These are phyloP conservation scores for Chaetogeoica ovagalla DNA, from an alignment of 2,888 invertebrate genomes.

Conservation along the genomic window DNA sequence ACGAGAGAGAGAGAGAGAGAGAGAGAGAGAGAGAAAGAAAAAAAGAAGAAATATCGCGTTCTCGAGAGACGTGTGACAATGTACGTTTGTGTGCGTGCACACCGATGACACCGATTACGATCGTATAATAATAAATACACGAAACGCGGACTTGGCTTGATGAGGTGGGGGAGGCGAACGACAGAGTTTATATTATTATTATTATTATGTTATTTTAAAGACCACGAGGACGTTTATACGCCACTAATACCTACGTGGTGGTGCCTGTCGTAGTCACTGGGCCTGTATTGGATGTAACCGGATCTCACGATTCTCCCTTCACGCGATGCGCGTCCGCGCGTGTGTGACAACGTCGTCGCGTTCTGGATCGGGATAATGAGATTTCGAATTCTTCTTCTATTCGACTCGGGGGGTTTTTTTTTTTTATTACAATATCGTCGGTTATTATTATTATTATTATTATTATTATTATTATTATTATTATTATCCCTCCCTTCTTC, in stretches of 20 bases:
- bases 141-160: not conserved
- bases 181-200: slow-evolving; percentile 4
- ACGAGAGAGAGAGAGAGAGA: too few species aligned
- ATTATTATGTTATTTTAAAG: slow-evolving; percentile 9
- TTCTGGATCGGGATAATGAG: slow-evolving; percentile 43
- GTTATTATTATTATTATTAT: slow-evolving; percentile 18
- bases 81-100: too few species aligned
- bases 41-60: not conserved
- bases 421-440: not conserved
- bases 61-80: slow-evolving; percentile 3
- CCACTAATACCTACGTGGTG: not conserved
- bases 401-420: slow-evolving; percentile 8
- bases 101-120: slow-evolving; percentile 37
- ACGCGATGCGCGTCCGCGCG: not conserved
- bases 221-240: not conserved
- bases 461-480: slow-evolving; percentile 3
- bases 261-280: too few species aligned
- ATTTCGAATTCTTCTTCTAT: slow-evolving; percentile 28
- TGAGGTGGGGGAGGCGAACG: not conserved
- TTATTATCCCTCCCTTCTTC: not conserved
- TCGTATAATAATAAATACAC: slow-evolving; percentile 8
- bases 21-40: too few species aligned
- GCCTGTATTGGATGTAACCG: slow-evolving; percentile 10
- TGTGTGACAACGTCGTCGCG: slow-evolving; percentile 24
- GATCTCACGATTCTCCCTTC: not conserved